Evolutionary conservation across 2,113 vertebrate species (phyloP), one percentile per base, ranked within the genome.

Genomic region (Spermophilus dauricus): DNA sequence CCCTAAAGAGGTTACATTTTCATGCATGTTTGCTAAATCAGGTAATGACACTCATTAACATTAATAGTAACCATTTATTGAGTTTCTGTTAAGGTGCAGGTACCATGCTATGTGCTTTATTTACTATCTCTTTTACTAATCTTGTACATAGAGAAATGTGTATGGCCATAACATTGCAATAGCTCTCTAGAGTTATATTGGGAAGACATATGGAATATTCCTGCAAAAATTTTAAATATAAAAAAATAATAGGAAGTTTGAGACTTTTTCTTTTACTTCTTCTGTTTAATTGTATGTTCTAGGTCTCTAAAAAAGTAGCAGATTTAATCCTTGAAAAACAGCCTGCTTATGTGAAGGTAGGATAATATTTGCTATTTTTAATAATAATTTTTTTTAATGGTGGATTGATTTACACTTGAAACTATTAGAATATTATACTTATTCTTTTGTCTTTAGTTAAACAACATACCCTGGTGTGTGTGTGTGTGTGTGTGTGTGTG

Each of bases 291-390:
- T 96, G n/a, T 34, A 75, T 98, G 61, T 87, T 97, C 96, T 91
- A 99, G 99, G 99, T 99, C 89, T 99, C 99, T 94, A 99, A 99
- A 99, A 99, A 99, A 98, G 99, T 99, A 58, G 99, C 99, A 12
- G 99, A 99, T 98, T 99, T 99, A 98, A 99, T 99, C 98, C 99
- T 99, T 98, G 99, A 99, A 98, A 99, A 99, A 97, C 99, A 99
- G 97, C 99, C 99, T 30, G 98, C 99, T 14, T 99, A 99, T 98
- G 99, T 99, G 96, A 99, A 99, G 99, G 99, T 99, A 99, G 98
- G 99, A 87, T 32, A 85, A 70, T 95, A 73, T n/a, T 86, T 96
- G 32, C 76, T 82, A 56, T 86, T 97, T 97, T 86, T 92, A 58
- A 26, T 87, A 48, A 39, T 89, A 81, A 72, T 76, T 78, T 88